These are phyloP conservation scores for Menidia menidia DNA, from an alignment of 2,797 vertebrate species.

Conservation along the genomic window DNA sequence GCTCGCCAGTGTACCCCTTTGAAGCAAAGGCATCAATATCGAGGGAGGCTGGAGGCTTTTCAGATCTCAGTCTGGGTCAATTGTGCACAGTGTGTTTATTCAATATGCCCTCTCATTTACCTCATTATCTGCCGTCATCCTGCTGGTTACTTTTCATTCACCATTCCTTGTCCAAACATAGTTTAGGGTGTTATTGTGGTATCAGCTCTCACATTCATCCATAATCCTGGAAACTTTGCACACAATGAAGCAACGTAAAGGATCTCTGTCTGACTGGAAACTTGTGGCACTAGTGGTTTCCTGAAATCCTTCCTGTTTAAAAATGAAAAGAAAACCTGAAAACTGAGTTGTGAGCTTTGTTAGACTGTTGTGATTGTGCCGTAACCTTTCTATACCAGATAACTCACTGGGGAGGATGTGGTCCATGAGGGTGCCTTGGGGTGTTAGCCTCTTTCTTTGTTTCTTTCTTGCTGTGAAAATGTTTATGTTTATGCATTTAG, in stretches of 20 bases:
- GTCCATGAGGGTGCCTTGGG: constrained; percentile 54
- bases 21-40: constrained; percentile 60
- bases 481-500: background rate
- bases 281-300: constrained; percentile 36
- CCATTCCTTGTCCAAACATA: constrained; percentile 3
- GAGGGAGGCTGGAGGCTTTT: constrained; percentile 42
- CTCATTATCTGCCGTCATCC: constrained; percentile 21
- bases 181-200: constrained; percentile 12
- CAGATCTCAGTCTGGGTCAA: constrained; percentile 8
- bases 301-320: constrained; percentile 44
- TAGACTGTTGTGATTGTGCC: constrained; percentile 55
- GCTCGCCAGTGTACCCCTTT: constrained; percentile 48
- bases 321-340: constrained; percentile 46
- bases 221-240: constrained; percentile 20
- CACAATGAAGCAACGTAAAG: constrained; percentile 39
- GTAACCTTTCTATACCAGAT: constrained; percentile 67
- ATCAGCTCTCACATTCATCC: constrained; percentile 4
- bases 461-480: background rate
- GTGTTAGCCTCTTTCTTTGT: constrained; percentile 32
- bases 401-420: constrained; percentile 61
- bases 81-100: constrained; percentile 32
- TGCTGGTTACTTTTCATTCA: constrained; percentile 21
- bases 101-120: constrained; percentile 3
- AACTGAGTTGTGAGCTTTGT: constrained; percentile 51
- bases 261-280: constrained; percentile 34